These are phyloP conservation scores for Melieria omissa DNA, from an alignment of 2,888 invertebrate species.

Conservation along the genomic window DNA sequence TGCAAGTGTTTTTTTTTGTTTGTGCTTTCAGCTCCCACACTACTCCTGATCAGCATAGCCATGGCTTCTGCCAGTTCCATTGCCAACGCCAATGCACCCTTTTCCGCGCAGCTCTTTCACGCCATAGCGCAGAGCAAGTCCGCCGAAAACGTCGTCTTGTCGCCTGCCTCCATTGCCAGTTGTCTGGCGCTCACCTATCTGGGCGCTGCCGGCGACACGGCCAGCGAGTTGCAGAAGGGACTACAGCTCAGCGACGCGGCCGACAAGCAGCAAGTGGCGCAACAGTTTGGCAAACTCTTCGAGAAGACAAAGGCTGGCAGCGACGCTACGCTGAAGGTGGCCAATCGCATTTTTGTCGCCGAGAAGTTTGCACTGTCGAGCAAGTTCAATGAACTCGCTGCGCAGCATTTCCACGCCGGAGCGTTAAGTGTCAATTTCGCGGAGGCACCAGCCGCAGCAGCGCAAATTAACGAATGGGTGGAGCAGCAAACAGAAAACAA, in stretches of 20 bases:
- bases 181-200: constrained; percentile 77
- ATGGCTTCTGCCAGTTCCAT: not conserved
- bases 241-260: constrained; percentile 35
- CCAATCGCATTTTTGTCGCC: constrained; percentile 77
- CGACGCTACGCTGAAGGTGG: constrained; percentile 67
- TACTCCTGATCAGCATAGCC: not conserved
- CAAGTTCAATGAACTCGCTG: constrained; percentile 71
- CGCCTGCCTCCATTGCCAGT: constrained; percentile 72
- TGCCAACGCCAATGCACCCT: not conserved
- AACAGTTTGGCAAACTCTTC: constrained; percentile 42
- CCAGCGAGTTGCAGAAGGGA: constrained; percentile 39
- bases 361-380: constrained; percentile 69
- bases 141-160: constrained; percentile 46
- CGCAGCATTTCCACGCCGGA: constrained; percentile 72
- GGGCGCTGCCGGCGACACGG: constrained; percentile 71
- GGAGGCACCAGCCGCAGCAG: constrained; percentile 67
- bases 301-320: constrained; percentile 23
- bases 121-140: constrained; percentile 36
- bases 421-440: constrained; percentile 74
- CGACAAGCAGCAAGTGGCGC: constrained; percentile 40
- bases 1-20: not conserved
- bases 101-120: constrained; percentile 39
- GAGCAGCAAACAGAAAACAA: constrained; percentile 81
- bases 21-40: no score
- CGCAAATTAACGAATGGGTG: constrained; percentile 83